These are phyloP conservation scores for Epizoanthus rinbou DNA, from an alignment of 92 coral and sea anemone species.

Conservation along the genomic window DNA sequence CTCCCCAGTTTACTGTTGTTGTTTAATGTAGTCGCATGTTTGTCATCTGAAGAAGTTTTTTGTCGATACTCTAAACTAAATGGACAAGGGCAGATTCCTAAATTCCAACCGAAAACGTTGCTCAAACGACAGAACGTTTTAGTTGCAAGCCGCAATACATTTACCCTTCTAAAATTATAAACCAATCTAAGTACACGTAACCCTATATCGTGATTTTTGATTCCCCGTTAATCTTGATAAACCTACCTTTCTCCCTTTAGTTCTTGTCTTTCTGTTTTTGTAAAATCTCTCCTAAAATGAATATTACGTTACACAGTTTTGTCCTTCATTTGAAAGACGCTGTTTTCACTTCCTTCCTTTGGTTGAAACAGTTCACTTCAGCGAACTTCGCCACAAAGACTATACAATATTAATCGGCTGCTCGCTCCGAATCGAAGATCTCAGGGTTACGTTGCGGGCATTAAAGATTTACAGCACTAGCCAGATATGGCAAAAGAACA, in stretches of 20 bases:
- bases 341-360: conserved; percentile 8
- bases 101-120: conserved; percentile 5
- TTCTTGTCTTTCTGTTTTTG: background rate
- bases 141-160: background rate
- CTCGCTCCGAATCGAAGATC: conserved; percentile 21
- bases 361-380: conserved; percentile 13
- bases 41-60: background rate
- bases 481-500: conserved; percentile 35
- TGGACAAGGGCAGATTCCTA: background rate
- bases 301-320: background rate
- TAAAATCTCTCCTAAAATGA: background rate
- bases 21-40: background rate
- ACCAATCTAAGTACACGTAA: conserved; percentile 35
- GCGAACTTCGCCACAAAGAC: conserved; percentile 42
- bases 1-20: background rate
- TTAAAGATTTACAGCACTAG: conserved; percentile 33
- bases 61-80: background rate
- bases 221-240: background rate
- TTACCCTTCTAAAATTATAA: background rate
- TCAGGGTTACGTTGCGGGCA: conserved; percentile 31
- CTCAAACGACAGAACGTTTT: background rate
- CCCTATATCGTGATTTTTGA: background rate
- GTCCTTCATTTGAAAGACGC: conserved; percentile 45
- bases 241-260: conserved; percentile 18
- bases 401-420: conserved; percentile 38